A percentile compares a stretch with the other conserved stretches of the same genome.
These are phyloP conservation scores for Cyphomyrus discorhynchus DNA, from an alignment of 2,113 vertebrate species.

Conservation along the genomic window DNA sequence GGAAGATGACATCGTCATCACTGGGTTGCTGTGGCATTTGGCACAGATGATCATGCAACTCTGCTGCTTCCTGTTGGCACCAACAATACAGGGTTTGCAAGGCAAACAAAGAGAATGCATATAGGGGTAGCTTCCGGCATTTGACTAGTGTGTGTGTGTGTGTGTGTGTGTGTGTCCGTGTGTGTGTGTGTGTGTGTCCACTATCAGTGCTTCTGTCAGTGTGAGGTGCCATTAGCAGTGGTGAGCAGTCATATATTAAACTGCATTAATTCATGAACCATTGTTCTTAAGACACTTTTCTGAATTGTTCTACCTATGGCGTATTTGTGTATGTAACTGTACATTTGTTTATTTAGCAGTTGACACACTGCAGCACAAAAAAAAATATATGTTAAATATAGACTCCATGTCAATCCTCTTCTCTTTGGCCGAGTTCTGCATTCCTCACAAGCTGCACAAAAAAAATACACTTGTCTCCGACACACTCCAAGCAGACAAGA, in stretches of 20 bases:
- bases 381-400: not conserved
- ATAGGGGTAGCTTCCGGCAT: no score
- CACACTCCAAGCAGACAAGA: not conserved
- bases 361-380: not conserved
- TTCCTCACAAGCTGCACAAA: not conserved
- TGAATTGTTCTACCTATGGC: not conserved
- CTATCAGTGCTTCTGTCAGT: not conserved
- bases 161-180: no score
- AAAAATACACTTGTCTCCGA: not conserved
- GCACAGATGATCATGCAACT: not conserved
- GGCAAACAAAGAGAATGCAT: not conserved
- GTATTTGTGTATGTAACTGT: not conserved
- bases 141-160: not conserved
- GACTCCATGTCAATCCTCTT: not conserved
- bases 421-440: not conserved
- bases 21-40: not conserved
- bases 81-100: not conserved
- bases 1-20: not conserved
- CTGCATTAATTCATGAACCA: not conserved
- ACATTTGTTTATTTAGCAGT: not conserved
- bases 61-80: not conserved
- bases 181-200: not conserved
- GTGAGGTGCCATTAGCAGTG: not conserved
- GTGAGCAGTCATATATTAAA: not conserved
- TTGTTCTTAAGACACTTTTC: not conserved